phyloP scores from a whole-genome alignment of 2,888 invertebrate genomes.

The Girardia tigrina region DNA sequence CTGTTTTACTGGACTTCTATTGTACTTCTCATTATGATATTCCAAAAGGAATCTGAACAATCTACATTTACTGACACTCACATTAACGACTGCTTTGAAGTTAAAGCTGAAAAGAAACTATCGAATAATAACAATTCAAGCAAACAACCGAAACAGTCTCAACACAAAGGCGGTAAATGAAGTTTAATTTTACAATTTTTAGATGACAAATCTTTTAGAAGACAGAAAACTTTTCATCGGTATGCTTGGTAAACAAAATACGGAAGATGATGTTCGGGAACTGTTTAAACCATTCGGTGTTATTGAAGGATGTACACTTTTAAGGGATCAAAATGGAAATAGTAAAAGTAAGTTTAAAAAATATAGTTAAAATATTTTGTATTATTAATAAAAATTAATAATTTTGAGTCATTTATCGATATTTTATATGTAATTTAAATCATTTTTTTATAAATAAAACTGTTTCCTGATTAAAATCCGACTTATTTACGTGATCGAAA shows the following conservation, averaged over 20 bases:
- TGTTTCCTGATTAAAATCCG: no score
- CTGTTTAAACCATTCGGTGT: constrained; percentile 69
- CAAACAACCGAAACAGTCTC: neutral
- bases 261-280: constrained; percentile 63
- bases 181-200: neutral
- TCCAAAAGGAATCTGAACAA: constrained; percentile 10
- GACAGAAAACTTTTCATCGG: constrained; percentile 98
- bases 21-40: constrained; percentile 16
- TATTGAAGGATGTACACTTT: constrained; percentile 97
- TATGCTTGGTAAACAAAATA: constrained; percentile 98
- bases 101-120: neutral
- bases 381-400: no score
- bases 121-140: neutral
- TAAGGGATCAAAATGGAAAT: constrained; percentile 88
- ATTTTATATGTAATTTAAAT: no score
- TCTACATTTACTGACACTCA: neutral
- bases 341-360: no score
- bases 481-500: no score
- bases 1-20: constrained; percentile 14
- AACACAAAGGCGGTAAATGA: neutral
- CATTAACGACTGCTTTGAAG: neutral
- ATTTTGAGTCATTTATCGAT: no score
- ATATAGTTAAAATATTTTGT: no score
- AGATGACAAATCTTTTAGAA: constrained; percentile 59
- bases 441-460: no score